phyloP scores from a whole-genome alignment of 2,113 vertebrate genomes.

The Macrotus californicus region DNA sequence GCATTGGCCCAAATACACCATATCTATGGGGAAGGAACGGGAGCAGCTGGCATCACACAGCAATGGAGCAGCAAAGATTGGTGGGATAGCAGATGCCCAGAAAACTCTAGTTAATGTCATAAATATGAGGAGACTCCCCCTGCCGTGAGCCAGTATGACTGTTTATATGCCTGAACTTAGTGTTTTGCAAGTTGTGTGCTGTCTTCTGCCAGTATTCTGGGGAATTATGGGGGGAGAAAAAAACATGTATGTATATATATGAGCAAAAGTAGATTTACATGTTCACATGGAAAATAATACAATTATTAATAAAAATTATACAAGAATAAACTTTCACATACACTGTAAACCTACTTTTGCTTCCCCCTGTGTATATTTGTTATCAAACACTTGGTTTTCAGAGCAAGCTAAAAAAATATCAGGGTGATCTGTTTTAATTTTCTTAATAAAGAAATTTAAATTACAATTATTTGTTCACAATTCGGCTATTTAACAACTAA shows the following conservation, averaged over 20 bases:
- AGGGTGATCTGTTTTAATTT: background rate
- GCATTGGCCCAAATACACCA: background rate
- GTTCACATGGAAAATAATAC: too few species aligned
- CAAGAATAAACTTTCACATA: too few species aligned
- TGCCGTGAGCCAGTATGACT: background rate
- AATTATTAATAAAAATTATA: too few species aligned
- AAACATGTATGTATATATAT: background rate
- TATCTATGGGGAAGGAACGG: background rate
- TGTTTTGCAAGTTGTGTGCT: background rate
- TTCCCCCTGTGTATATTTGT: background rate
- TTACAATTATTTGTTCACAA: background rate
- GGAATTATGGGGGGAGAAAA: background rate
- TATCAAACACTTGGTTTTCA: background rate
- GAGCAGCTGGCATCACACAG: background rate
- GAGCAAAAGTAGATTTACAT: too few species aligned
- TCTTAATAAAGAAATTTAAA: constrained; percentile 4
- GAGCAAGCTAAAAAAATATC: background rate
- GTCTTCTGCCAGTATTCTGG: background rate
- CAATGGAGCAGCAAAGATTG: background rate
- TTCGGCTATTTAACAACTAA: background rate
- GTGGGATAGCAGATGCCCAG: background rate
- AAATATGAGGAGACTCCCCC: background rate
- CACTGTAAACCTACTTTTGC: too few species aligned
- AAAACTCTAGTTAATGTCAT: background rate
- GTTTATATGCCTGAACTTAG: background rate